Conservation (phyloP, 2,113 vertebrate genomes). For the Petaurus breviceps region DNA sequence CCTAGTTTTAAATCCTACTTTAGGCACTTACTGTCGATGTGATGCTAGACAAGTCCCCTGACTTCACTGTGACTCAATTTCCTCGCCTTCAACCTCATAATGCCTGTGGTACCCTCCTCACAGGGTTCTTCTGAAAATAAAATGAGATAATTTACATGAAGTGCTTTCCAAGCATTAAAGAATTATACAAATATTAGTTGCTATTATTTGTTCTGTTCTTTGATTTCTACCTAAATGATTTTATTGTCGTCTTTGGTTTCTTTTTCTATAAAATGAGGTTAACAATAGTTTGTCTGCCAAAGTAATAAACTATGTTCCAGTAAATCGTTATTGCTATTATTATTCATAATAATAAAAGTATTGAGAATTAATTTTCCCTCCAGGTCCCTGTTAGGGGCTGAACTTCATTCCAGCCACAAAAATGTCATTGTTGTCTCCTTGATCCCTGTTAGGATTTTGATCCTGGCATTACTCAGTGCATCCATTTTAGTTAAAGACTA, state of each 20-base stretch:
- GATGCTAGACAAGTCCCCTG: not conserved
- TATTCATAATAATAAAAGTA: not conserved
- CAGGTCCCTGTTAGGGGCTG: not conserved
- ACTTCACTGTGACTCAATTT: not conserved
- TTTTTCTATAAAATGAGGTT: not conserved
- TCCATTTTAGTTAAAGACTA: not conserved
- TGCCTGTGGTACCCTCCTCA: not conserved
- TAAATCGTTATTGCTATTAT: not conserved
- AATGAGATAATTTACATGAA: not conserved
- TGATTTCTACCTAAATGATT: not conserved
- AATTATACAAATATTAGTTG: not conserved
- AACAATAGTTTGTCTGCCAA: not conserved
- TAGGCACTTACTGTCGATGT: not conserved
- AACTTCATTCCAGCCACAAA: not conserved
- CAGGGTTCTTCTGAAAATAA: not conserved
- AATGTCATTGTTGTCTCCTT: not conserved
- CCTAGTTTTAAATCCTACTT: not conserved
- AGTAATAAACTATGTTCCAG: not conserved
- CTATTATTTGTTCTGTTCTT: not conserved
- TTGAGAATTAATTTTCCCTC: not conserved
- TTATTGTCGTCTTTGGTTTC: not conserved
- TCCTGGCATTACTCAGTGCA: not conserved
- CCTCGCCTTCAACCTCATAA: not conserved
- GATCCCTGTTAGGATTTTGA: not conserved
- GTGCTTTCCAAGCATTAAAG: not conserved